Evolutionary conservation across 2,113 vertebrate species (phyloP).

Genomic region (Lycaon pictus): DNA sequence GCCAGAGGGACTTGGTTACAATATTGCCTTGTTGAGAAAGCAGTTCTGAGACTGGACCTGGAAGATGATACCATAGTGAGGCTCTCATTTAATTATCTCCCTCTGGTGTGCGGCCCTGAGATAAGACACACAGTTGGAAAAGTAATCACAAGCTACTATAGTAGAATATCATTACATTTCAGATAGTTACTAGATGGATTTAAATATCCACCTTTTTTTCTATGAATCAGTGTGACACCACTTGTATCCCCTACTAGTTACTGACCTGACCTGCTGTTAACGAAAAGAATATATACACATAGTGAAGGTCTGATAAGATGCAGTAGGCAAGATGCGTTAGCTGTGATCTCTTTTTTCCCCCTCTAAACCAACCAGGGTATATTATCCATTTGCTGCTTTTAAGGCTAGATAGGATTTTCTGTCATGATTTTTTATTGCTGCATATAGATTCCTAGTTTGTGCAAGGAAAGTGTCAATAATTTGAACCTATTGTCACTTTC

Average conservation of each 20-base stretch:
- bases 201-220: slow-evolving; percentile 35
- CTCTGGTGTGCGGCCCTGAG: neutral
- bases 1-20: slow-evolving; percentile 9
- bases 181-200: neutral
- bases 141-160: neutral
- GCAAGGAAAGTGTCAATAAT: slow-evolving; percentile 56
- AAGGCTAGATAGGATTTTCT: neutral
- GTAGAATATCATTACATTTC: neutral
- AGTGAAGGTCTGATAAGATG: neutral
- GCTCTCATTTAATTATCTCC: slow-evolving; percentile 42
- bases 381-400: neutral
- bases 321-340: neutral
- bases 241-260: neutral
- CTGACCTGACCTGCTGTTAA: neutral
- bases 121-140: slow-evolving; percentile 6
- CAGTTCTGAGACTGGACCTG: neutral
- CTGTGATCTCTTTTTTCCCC: neutral
- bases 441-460: neutral
- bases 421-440: neutral
- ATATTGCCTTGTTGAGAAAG: slow-evolving; percentile 4
- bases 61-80: neutral
- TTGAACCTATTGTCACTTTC: slow-evolving; percentile 60
- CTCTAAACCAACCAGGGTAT: neutral
- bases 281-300: neutral
- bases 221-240: neutral